Evolutionary conservation across 2,113 vertebrate genomes (phyloP).

Genomic region (Hyperopisus bebe): DNA sequence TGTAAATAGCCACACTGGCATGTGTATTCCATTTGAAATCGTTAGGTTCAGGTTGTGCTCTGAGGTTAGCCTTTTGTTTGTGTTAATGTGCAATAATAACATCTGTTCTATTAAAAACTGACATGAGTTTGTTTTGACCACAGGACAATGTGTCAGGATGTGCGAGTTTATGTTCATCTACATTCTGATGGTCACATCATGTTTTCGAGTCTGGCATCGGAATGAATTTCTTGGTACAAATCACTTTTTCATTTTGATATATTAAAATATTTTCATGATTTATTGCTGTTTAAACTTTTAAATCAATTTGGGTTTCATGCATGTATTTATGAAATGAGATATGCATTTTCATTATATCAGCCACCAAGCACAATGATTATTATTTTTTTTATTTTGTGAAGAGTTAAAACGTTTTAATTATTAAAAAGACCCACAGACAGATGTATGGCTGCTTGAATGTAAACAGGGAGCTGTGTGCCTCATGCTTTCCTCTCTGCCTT

Average conservation of each 20-base stretch:
- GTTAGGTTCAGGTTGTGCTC: neutral
- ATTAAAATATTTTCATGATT: neutral
- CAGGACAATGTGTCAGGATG: neutral
- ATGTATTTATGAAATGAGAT: neutral
- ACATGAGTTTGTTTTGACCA: neutral
- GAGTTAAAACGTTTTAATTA: neutral
- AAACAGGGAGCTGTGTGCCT: neutral
- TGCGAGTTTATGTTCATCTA: neutral
- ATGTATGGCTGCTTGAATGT: neutral
- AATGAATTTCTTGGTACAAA: neutral
- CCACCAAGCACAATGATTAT: neutral
- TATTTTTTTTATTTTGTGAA: neutral
- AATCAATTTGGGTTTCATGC: neutral
- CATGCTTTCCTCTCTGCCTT: neutral
- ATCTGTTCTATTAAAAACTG: neutral
- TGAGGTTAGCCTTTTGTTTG: neutral
- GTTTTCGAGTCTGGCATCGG: neutral
- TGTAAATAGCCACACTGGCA: too few species aligned
- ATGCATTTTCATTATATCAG: neutral
- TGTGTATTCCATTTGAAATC: neutral
- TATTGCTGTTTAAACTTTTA: neutral
- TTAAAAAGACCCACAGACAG: neutral
- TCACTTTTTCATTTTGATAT: neutral
- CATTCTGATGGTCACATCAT: neutral
- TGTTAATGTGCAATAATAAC: neutral